These are phyloP conservation scores for Mythimna impura DNA, from an alignment of 2,888 invertebrate species.

Conservation along the genomic window DNA sequence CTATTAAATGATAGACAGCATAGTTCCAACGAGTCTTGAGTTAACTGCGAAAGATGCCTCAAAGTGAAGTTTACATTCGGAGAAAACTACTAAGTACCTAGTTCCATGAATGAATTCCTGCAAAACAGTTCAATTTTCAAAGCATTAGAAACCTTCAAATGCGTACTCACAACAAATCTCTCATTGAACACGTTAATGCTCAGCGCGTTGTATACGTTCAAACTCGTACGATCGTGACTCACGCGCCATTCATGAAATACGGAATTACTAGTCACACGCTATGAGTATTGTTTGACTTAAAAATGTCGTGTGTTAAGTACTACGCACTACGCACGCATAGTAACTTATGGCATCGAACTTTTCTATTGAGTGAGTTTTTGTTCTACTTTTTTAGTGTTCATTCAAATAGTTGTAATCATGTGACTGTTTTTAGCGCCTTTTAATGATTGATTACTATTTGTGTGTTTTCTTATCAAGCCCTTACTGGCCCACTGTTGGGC, in stretches of 20 bases:
- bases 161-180: slow-evolving; percentile 43
- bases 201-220: slow-evolving; percentile 32
- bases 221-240: slow-evolving; percentile 13
- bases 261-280: slow-evolving; percentile 37
- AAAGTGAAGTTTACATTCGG: not conserved
- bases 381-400: not conserved
- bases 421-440: not conserved
- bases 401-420: not conserved
- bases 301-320: slow-evolving; percentile 8
- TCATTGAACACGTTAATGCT: slow-evolving; percentile 37
- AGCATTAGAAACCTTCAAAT: slow-evolving; percentile 30
- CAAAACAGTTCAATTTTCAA: slow-evolving; percentile 12
- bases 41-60: not conserved
- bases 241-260: slow-evolving; percentile 58
- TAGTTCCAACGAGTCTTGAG: too few species aligned
- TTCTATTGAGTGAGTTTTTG: not conserved
- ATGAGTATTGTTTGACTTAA: slow-evolving; percentile 25
- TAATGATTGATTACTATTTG: too few species aligned
- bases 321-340: slow-evolving; percentile 3
- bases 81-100: not conserved
- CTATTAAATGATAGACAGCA: not conserved
- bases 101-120: slow-evolving; percentile 36
- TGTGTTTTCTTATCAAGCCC: too few species aligned
- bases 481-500: too few species aligned
- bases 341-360: not conserved